Evolutionary conservation across 2,113 vertebrate species (phyloP).

Genomic region (Neofelis nebulosa): DNA sequence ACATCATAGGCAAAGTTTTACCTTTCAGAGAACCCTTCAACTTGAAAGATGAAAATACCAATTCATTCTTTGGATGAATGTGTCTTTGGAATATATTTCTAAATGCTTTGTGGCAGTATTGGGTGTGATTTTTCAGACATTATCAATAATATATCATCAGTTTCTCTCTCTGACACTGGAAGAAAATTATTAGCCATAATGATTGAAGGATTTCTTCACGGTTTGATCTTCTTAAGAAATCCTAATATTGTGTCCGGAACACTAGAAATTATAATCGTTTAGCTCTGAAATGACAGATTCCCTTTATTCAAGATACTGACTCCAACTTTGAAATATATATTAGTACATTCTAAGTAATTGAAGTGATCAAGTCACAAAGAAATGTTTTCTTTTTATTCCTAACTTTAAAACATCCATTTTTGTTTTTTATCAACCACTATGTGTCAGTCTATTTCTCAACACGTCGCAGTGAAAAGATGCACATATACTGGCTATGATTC

Average conservation of each 20-base stretch:
- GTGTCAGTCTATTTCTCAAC: not conserved
- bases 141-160: constrained; percentile 42
- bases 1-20: not conserved
- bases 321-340: constrained; percentile 29
- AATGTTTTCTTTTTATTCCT: not conserved
- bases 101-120: not conserved
- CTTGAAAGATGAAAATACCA: constrained; percentile 38
- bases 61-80: not conserved
- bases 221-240: constrained; percentile 13
- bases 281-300: constrained; percentile 30
- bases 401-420: not conserved
- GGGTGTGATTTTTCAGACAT: constrained; percentile 36
- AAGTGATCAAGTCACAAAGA: constrained; percentile 39
- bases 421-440: not conserved
- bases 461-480: not conserved
- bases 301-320: constrained; percentile 21
- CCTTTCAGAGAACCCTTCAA: constrained; percentile 18
- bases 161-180: constrained; percentile 33
- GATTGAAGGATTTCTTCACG: not conserved
- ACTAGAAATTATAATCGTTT: not conserved
- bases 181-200: constrained; percentile 10
- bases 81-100: constrained; percentile 32
- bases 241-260: not conserved
- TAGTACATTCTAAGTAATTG: not conserved
- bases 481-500: not conserved